Evolutionary conservation across 2,888 invertebrate species (phyloP).

Genomic region (Xestobium rufovillosum): DNA sequence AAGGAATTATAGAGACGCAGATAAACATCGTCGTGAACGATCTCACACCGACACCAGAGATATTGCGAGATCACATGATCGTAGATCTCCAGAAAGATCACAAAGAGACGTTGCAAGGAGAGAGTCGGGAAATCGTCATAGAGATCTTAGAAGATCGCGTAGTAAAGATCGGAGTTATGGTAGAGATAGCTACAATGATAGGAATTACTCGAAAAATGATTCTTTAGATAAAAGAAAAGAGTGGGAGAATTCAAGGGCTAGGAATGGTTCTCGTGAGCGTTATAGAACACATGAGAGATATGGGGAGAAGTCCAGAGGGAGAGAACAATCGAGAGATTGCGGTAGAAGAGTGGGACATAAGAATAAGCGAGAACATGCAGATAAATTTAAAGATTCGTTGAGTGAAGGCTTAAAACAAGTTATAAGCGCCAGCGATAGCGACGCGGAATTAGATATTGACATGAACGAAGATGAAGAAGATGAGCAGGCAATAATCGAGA

Average conservation of each 20-base stretch:
- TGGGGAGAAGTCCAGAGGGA: constrained; percentile 21
- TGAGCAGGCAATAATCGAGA: constrained; percentile 88
- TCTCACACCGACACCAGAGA: constrained; percentile 28
- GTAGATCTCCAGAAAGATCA: constrained; percentile 12
- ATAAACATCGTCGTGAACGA: constrained; percentile 37
- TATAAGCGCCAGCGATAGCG: constrained; percentile 63
- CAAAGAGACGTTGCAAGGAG: constrained; percentile 13
- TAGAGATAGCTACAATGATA: constrained; percentile 22
- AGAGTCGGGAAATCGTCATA: constrained; percentile 15
- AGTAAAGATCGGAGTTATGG: constrained; percentile 16
- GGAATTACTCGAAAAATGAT: too few relatives aligned
- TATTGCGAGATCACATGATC: constrained; percentile 5
- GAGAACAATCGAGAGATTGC: constrained; percentile 33
- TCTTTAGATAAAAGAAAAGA: constrained; percentile 17
- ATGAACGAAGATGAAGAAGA: constrained; percentile 81
- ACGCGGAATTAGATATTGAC: constrained; percentile 66
- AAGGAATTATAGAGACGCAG: constrained; percentile 27
- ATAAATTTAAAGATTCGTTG: constrained; percentile 61
- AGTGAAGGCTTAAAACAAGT: constrained; percentile 73
- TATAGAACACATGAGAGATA: constrained; percentile 10
- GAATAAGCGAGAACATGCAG: constrained; percentile 41
- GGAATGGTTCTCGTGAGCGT: background rate
- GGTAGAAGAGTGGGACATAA: constrained; percentile 39
- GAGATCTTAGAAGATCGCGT: constrained; percentile 11
- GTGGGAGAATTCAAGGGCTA: constrained; percentile 9